Evolutionary conservation across 1,140 invertebrate species (phyloP), one percentile per base, ranked within the genome.

Genomic region (Drosophila repleta): DNA sequence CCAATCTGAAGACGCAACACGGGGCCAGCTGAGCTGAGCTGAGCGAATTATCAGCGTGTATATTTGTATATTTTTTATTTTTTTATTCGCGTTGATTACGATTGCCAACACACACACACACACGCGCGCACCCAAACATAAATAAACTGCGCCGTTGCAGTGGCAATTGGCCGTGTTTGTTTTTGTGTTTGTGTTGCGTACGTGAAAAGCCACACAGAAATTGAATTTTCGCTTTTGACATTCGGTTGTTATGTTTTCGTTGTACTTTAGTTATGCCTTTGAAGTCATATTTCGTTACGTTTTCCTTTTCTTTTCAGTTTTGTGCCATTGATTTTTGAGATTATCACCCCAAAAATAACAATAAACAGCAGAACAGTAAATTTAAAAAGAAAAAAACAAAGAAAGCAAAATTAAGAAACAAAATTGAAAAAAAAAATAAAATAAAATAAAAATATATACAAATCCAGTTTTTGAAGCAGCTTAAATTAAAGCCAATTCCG

Each of bases 291-390:
- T 87, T 87, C 49, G 41, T 61, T 75, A 70, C 55, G 20, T 67
- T 61, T 84, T 66, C 51, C 21, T 45, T 83, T 81, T 88, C 56
- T 68, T 88, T 88, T 88, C 83, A 88, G 83, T 88, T 88, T 71
- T 79, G 72, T 88, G 84, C 71, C 84, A 77, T 83, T 88, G 79
- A 79, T 88, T 88, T 87, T 79, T 76, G 46, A 87, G 65, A 55
- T 62, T 57, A 48, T 48, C 41, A 45, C 26, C n/a, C 49, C 46
- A 68, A 64, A 61, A 63, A 66, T 49, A 66, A 60, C 37, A 13
- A 64, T 2, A 69, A 80, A 49, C 15, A 48, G 18, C 6, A 60
- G 53, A 60, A 53, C 2, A 48, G 57, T 57, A 29, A 29, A 8
- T 29, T 24, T 29, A 29, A 29, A 7, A 35, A 32, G 10, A 35